Conservation (phyloP, 2,888 invertebrate genomes). For the Hydriomena furcata region DNA sequence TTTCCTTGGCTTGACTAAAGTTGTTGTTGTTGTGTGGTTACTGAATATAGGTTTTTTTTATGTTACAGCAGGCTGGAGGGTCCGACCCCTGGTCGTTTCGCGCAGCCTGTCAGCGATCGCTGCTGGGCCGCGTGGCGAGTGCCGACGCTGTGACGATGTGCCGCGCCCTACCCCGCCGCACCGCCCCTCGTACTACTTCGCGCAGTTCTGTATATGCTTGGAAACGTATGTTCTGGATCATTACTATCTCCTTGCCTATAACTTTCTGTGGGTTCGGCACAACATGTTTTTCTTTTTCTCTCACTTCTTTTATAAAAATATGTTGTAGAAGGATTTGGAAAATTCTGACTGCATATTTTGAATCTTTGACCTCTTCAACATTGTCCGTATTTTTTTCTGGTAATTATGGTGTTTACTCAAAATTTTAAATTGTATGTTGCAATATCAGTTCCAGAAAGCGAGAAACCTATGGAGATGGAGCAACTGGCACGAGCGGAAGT, state of each 20-base stretch:
- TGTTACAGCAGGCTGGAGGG: constrained; percentile 75
- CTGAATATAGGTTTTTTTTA: neutral
- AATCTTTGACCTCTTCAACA: too few relatives aligned
- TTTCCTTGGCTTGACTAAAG: too few relatives aligned
- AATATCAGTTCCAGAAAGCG: constrained; percentile 75
- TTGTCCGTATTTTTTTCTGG: too few relatives aligned
- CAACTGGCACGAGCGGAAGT: constrained; percentile 85
- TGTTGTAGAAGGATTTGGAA: too few relatives aligned
- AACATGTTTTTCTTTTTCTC: too few relatives aligned
- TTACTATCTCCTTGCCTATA: neutral
- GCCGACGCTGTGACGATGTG: constrained; percentile 78
- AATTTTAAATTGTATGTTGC: neutral
- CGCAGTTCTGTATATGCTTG: constrained; percentile 87
- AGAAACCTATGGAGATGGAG: constrained; percentile 86
- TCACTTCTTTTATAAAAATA: too few relatives aligned
- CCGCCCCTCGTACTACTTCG: constrained; percentile 85
- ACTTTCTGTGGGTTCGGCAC: too few relatives aligned
- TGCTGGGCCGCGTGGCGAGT: constrained; percentile 77
- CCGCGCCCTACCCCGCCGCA: constrained; percentile 71
- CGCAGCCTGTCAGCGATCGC: constrained; percentile 77
- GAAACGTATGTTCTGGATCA: constrained; percentile 61
- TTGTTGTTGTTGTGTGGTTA: too few relatives aligned
- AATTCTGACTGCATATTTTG: too few relatives aligned
- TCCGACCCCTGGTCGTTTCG: constrained; percentile 83
- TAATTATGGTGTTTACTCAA: neutral